Conservation (phyloP, 1,140 invertebrate species). For the Phymorhynchus buccinoides region DNA sequence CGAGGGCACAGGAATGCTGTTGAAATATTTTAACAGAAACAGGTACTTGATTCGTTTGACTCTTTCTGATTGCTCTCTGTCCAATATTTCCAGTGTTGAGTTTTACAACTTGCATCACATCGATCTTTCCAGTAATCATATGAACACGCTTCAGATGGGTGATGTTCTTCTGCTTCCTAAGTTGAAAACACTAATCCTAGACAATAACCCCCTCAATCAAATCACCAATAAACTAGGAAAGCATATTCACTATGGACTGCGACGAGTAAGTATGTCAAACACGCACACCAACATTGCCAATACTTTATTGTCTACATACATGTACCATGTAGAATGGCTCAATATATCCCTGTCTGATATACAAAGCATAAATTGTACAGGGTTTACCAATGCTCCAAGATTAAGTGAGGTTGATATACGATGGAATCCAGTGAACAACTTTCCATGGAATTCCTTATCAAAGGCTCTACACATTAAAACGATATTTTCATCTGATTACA, state of each 20-base stretch:
- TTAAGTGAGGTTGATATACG: background rate
- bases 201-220: background rate
- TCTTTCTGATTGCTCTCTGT: background rate
- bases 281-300: background rate
- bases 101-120: background rate
- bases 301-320: background rate
- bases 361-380: too few species aligned
- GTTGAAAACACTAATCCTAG: background rate
- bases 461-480: background rate
- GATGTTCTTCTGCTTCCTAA: background rate
- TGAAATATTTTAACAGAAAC: background rate
- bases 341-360: too few species aligned
- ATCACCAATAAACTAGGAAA: background rate
- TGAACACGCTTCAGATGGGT: background rate
- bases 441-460: slow-evolving; percentile 31
- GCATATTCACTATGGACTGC: background rate
- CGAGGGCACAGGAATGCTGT: background rate
- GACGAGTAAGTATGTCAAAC: background rate
- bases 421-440: background rate
- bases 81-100: background rate
- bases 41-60: background rate
- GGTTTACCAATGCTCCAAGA: background rate
- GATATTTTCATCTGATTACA: slow-evolving; percentile 46
- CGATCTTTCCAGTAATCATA: background rate
- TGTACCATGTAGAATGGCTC: background rate